Evolutionary conservation across 2,113 vertebrate genomes (phyloP).

Genomic region (Mesoclemmys tuberculata): DNA sequence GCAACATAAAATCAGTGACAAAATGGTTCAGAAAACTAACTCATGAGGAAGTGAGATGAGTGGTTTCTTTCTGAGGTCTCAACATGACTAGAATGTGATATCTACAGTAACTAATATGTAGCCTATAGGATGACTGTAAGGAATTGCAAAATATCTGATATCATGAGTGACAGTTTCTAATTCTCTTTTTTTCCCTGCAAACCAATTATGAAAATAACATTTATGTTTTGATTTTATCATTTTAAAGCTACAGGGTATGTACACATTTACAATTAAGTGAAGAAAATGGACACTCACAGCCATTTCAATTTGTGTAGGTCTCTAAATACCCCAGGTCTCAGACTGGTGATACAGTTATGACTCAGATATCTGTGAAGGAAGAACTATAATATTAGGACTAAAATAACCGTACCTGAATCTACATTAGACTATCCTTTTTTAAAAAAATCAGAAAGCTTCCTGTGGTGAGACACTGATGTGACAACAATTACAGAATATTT

Average conservation of each 20-base stretch:
- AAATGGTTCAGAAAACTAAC: neutral
- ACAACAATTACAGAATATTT: neutral
- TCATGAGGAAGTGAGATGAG: neutral
- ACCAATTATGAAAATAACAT: neutral
- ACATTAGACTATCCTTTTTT: neutral
- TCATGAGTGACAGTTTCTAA: neutral
- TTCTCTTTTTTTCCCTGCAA: neutral
- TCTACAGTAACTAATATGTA: neutral
- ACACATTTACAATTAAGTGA: rapidly evolving
- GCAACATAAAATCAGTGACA: neutral
- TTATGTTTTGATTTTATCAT: neutral
- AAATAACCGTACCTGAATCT: neutral
- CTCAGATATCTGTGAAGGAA: constrained; percentile 79
- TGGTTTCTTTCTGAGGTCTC: neutral
- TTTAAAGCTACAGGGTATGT: neutral
- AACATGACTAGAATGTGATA: neutral
- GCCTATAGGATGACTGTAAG: neutral
- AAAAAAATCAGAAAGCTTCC: neutral
- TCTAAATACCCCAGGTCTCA: constrained; percentile 78
- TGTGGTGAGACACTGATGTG: neutral
- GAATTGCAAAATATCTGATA: neutral
- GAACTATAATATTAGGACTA: neutral
- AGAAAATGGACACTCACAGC: constrained; percentile 76
- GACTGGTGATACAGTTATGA: constrained; percentile 76
- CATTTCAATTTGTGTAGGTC: constrained; percentile 79